Conservation (phyloP, 2,888 invertebrate species). For the Hetaerina titia region DNA sequence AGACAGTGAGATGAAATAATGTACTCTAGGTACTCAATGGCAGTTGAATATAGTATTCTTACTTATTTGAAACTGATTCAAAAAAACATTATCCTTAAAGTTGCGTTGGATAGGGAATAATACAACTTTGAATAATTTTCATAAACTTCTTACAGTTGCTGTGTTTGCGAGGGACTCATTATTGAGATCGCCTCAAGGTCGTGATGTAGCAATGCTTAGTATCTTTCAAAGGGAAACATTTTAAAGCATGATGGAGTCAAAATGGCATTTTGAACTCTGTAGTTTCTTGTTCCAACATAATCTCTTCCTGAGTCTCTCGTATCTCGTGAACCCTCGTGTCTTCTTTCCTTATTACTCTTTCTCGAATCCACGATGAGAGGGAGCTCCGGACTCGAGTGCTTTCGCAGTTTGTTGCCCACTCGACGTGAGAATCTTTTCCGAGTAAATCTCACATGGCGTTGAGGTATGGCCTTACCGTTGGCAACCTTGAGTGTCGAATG, state of each 20-base stretch:
- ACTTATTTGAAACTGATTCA: too few species aligned
- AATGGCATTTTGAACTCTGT: neutral
- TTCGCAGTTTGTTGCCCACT: conserved; percentile 1
- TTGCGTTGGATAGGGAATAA: too few species aligned
- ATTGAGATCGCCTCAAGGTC: neutral
- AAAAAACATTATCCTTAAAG: too few species aligned
- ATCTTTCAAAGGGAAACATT: neutral
- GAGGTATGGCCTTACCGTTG: neutral
- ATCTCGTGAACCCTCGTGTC: neutral
- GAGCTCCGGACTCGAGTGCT: neutral
- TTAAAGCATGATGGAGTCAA: neutral
- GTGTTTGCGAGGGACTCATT: neutral
- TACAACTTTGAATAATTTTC: too few species aligned
- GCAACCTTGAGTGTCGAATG: neutral
- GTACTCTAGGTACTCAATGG: too few species aligned
- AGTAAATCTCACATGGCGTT: neutral
- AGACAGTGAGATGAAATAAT: too few species aligned
- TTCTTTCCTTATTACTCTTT: neutral
- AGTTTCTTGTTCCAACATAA: neutral
- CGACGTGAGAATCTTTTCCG: neutral
- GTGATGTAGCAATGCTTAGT: neutral
- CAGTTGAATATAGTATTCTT: too few species aligned
- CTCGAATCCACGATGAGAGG: neutral
- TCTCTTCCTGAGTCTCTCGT: neutral
- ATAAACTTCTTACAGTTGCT: neutral